Evolutionary conservation across 2,888 invertebrate species (phyloP).

Genomic region (Esperia sulphurella): DNA sequence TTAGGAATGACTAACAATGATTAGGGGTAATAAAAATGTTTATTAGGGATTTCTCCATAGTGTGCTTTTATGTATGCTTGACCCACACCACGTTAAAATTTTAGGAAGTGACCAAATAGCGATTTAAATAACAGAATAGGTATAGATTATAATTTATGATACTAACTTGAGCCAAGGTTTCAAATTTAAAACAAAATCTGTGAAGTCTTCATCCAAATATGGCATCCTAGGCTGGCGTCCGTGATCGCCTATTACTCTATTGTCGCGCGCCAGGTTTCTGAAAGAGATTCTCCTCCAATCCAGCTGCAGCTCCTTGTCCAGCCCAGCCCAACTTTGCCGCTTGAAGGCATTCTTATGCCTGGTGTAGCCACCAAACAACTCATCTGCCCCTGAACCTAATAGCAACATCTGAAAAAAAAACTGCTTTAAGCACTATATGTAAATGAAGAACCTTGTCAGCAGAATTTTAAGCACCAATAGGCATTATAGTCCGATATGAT

Average conservation of each 20-base stretch:
- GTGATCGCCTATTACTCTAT: constrained; percentile 94
- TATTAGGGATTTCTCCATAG: too few relatives aligned
- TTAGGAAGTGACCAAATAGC: too few relatives aligned
- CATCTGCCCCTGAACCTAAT: constrained; percentile 97
- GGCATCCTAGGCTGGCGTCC: constrained; percentile 91
- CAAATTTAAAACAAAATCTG: constrained; percentile 81
- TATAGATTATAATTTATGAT: neutral
- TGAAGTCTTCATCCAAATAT: constrained; percentile 86
- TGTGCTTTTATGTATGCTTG: too few relatives aligned
- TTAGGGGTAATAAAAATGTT: too few relatives aligned
- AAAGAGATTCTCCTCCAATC: constrained; percentile 93
- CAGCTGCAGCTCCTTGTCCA: constrained; percentile 81
- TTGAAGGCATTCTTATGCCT: constrained; percentile 88
- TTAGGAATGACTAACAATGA: too few relatives aligned
- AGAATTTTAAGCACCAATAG: too few relatives aligned
- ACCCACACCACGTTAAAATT: too few relatives aligned
- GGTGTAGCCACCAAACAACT: constrained; percentile 96
- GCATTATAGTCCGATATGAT: too few relatives aligned
- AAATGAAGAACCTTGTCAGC: neutral
- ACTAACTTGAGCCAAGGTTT: constrained; percentile 84
- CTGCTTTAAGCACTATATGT: neutral
- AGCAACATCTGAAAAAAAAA: constrained; percentile 82
- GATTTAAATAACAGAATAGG: too few relatives aligned
- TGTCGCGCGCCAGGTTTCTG: constrained; percentile 96
- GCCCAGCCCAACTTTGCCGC: constrained; percentile 75